Conservation (phyloP, 2,113 vertebrate genomes). For the Lampris megalopsis region DNA sequence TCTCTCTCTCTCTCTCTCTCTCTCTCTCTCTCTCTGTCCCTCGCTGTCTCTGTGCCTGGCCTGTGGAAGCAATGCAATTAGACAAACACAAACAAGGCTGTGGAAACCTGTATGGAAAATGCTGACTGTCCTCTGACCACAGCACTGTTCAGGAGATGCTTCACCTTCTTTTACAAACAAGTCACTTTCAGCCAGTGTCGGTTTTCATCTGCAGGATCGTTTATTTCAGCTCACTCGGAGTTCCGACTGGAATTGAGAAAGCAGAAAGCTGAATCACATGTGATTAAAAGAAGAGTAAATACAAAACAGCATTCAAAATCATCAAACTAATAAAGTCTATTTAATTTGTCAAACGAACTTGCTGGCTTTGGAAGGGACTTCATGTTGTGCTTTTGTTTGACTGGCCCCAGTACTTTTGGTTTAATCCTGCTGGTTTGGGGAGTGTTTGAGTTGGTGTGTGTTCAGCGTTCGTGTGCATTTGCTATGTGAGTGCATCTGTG, state of each 20-base stretch:
- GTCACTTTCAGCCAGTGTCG: neutral
- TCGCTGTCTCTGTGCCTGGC: conserved; percentile 54
- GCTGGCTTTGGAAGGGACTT: conserved; percentile 69
- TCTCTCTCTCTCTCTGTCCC: conserved; percentile 3
- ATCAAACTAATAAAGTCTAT: conserved; percentile 67
- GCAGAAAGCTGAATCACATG: neutral
- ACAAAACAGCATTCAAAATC: conserved; percentile 35
- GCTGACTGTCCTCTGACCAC: conserved; percentile 58
- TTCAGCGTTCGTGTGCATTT: conserved; percentile 3
- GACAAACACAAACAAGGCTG: conserved; percentile 77
- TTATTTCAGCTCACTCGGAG: neutral
- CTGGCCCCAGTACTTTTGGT: conserved; percentile 78
- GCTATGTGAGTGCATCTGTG: conserved; percentile 22
- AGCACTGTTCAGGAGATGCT: conserved; percentile 31
- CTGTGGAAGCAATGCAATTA: conserved; percentile 82
- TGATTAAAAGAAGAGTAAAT: neutral
- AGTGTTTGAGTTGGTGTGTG: conserved; percentile 77
- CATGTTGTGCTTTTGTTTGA: conserved; percentile 73
- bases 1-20: conserved; percentile 4
- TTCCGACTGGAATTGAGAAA: conserved; percentile 11
- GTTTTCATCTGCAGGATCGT: neutral
- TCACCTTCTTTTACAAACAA: conserved; percentile 43
- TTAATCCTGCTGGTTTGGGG: conserved; percentile 80
- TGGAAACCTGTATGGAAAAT: conserved; percentile 61
- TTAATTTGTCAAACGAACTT: conserved; percentile 74